phyloP scores from a whole-genome alignment of 2,888 invertebrate genomes.

The Ophonus ardosiacus region DNA sequence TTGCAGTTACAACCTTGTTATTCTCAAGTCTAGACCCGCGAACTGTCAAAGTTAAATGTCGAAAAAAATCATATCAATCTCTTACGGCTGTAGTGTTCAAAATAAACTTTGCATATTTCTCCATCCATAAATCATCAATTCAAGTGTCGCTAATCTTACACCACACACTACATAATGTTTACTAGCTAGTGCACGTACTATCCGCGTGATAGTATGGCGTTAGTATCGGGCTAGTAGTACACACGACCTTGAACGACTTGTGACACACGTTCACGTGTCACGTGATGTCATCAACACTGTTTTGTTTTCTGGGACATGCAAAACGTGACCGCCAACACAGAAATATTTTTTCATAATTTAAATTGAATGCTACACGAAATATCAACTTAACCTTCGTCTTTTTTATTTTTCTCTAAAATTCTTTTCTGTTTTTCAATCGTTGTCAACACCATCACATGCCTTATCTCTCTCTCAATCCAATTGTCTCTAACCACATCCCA shows the following conservation, averaged over 20 bases:
- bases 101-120: background rate
- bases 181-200: background rate
- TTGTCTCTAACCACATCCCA: no score
- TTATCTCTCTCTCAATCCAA: no score
- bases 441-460: no score
- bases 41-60: no score
- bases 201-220: background rate
- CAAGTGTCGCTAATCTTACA: background rate
- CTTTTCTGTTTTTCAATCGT: no score
- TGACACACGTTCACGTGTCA: background rate
- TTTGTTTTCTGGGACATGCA: background rate
- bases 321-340: background rate
- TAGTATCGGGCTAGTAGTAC: constrained; percentile 16
- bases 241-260: constrained; percentile 16
- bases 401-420: no score
- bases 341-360: background rate
- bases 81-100: no score
- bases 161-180: background rate
- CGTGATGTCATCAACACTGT: background rate
- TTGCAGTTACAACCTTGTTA: no score
- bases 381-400: no score
- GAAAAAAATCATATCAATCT: no score
- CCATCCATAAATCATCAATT: background rate
- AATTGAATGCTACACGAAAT: background rate
- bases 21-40: no score